Evolutionary conservation across 2,797 vertebrate species (phyloP).

Genomic region (Odontamblyopus lacepedii): DNA sequence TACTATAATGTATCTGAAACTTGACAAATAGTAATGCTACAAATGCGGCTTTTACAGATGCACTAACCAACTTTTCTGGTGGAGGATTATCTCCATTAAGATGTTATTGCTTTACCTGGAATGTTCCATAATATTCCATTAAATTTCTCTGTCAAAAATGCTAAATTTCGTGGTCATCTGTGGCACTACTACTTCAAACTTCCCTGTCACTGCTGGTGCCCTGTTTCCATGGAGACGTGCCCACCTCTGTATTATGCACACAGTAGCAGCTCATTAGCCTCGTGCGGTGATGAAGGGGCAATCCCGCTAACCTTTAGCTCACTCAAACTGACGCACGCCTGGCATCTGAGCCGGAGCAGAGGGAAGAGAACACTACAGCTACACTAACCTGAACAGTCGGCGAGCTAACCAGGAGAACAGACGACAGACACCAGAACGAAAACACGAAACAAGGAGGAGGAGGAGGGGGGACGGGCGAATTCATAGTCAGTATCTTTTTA

Average conservation of each 20-base stretch:
- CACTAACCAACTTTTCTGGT: no score
- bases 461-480: no score
- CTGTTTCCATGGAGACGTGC: slow-evolving; percentile 3
- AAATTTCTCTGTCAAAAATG: no score
- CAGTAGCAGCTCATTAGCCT: slow-evolving; percentile 37
- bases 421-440: neutral
- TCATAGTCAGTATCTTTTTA: neutral
- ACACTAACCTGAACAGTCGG: neutral
- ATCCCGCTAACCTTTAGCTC: slow-evolving; percentile 27
- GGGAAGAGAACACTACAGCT: neutral
- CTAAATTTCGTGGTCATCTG: neutral
- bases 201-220: neutral
- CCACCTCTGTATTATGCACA: slow-evolving; percentile 4
- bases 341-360: slow-evolving; percentile 29
- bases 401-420: neutral
- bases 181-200: neutral
- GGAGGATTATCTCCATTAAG: no score
- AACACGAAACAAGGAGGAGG: neutral
- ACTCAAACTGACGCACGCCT: slow-evolving; percentile 42
- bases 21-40: no score
- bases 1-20: no score
- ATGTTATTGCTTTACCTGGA: no score
- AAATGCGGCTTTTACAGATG: no score
- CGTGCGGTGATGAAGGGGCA: slow-evolving; percentile 23
- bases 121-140: no score